A percentile compares a stretch with the other conserved stretches of the same genome.
Conservation (phyloP, 2,797 vertebrate species). For the Heteromormyrus szaboi region DNA sequence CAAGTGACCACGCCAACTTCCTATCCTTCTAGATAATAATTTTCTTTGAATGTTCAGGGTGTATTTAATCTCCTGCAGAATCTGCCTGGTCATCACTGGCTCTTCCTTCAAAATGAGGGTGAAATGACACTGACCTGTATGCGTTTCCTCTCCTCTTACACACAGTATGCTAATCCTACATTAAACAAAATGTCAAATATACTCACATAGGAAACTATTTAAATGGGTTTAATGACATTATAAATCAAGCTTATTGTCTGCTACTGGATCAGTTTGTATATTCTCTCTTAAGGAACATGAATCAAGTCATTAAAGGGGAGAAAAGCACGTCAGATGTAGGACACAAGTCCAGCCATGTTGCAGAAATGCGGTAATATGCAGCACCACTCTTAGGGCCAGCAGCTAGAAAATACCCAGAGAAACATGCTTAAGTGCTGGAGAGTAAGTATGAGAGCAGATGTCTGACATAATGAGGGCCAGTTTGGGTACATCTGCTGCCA, state of each 20-base stretch:
- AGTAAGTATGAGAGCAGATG: not conserved
- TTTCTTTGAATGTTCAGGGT: not conserved
- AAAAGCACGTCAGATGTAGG: not conserved
- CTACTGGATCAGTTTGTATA: not conserved
- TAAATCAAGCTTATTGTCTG: conserved; percentile 13
- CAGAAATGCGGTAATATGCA: not conserved
- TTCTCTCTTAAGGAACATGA: not conserved
- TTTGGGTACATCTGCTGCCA: not conserved
- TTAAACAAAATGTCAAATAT: conserved; percentile 6
- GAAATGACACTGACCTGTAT: not conserved
- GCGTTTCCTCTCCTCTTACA: not conserved
- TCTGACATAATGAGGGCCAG: not conserved
- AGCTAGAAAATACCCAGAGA: not conserved
- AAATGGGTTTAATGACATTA: not conserved
- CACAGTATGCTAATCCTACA: not conserved
- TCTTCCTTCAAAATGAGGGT: not conserved
- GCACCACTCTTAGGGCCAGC: not conserved
- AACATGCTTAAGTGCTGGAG: not conserved
- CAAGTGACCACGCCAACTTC: not conserved
- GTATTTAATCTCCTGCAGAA: not conserved
- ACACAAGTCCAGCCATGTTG: not conserved
- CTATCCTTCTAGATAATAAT: not conserved
- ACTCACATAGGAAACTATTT: not conserved
- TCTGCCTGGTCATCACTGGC: not conserved
- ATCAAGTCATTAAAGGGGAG: not conserved